Evolutionary conservation across 37 sponge, comb jelly and placozoan species (phyloP).

Genomic region (Aplysina aerophoba): DNA sequence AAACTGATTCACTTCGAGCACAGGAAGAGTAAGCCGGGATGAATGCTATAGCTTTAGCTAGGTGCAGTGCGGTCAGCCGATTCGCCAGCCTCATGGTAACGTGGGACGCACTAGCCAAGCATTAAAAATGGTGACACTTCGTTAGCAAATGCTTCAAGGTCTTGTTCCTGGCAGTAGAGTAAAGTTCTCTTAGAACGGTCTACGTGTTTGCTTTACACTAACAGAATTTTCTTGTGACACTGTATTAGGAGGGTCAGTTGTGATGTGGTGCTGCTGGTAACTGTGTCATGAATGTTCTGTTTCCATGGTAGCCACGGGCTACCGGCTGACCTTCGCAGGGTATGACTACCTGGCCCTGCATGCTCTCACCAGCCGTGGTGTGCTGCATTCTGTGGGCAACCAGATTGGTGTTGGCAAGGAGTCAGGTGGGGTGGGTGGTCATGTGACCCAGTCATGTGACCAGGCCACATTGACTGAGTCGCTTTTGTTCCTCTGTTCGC

Average conservation of each 20-base stretch:
- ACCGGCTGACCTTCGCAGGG: constrained; percentile 93
- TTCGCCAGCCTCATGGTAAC: no score
- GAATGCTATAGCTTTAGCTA: no score
- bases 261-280: not conserved
- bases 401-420: constrained; percentile 99
- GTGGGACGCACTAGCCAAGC: no score
- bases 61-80: no score
- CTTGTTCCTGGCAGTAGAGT: not conserved
- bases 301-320: constrained; percentile 70
- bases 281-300: not conserved
- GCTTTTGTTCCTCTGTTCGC: not conserved
- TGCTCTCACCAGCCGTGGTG: constrained; percentile 71
- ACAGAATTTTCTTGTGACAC: no score
- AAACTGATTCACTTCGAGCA: constrained; percentile 90
- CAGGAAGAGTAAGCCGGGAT: constrained; percentile 60
- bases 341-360: constrained; percentile 98
- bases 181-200: not conserved
- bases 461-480: not conserved
- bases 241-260: not conserved
- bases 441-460: not conserved
- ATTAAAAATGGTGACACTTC: no score
- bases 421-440: constrained; percentile 62
- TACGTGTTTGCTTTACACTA: no score
- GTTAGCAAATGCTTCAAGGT: no score
- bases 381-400: constrained; percentile 90